Evolutionary conservation across 2,888 invertebrate species (phyloP).

Genomic region (Molanna angustata): DNA sequence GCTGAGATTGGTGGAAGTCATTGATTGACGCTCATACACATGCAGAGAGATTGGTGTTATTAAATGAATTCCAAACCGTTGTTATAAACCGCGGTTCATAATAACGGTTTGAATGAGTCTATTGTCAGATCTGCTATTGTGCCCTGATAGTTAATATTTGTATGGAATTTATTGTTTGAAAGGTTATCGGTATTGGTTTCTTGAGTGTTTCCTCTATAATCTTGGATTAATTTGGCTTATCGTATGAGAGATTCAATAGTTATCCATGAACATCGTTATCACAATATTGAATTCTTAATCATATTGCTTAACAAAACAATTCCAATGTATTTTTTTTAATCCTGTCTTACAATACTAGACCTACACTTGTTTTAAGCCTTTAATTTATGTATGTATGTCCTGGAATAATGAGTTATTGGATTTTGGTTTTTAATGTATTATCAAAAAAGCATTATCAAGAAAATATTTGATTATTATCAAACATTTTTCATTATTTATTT

Average conservation of each 20-base stretch:
- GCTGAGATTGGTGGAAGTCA: slow-evolving; percentile 13
- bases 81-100: slow-evolving; percentile 19
- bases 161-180: neutral
- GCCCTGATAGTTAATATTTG: neutral
- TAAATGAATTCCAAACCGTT: slow-evolving; percentile 20
- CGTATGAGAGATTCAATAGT: slow-evolving; percentile 10
- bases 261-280: neutral
- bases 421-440: no score
- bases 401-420: no score
- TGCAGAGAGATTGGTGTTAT: slow-evolving; percentile 17
- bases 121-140: neutral
- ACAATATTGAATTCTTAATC: neutral
- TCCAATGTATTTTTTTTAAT: no score
- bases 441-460: no score
- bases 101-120: slow-evolving; percentile 10
- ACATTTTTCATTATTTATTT: no score
- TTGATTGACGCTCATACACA: slow-evolving; percentile 23
- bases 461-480: no score
- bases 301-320: no score
- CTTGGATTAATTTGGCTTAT: slow-evolving; percentile 16
- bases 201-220: slow-evolving; percentile 16
- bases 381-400: no score
- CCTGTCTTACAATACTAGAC: no score
- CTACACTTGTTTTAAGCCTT: no score
- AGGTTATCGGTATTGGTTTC: slow-evolving; percentile 19